Conservation (phyloP, 2,888 invertebrate genomes). For the Metopia argyrocephala region DNA sequence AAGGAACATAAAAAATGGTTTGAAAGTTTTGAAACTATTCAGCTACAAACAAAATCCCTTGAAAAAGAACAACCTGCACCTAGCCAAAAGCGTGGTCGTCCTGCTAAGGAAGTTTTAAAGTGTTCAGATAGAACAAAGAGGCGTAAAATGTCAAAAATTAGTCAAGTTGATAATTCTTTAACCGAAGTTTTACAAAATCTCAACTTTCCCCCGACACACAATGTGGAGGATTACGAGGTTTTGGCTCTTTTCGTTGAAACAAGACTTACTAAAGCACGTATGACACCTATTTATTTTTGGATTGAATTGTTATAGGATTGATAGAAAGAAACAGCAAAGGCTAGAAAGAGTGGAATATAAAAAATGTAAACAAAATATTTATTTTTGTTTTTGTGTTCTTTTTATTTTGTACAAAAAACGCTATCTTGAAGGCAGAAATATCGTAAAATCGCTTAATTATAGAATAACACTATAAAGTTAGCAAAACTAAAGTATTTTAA, state of each 20-base stretch:
- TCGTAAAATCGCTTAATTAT: no score
- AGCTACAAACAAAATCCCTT: slow-evolving; percentile 22
- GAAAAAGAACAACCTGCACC: slow-evolving; percentile 15
- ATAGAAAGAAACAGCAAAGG: no score
- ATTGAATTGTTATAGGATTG: no score
- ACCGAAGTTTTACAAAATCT: slow-evolving; percentile 22
- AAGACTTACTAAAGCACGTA: slow-evolving; percentile 25
- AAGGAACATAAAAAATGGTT: slow-evolving; percentile 6
- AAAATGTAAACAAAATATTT: no score
- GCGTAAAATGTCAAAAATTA: neutral
- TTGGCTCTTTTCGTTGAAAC: slow-evolving; percentile 36
- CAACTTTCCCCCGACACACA: slow-evolving; percentile 22
- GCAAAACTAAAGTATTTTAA: no score
- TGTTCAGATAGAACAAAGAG: slow-evolving; percentile 13
- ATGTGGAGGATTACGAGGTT: slow-evolving; percentile 32
- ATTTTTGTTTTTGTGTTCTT: no score
- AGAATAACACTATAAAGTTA: no score
- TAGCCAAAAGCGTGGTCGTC: slow-evolving; percentile 20
- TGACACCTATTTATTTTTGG: no score
- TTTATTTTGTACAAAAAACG: no score
- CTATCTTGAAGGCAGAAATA: no score
- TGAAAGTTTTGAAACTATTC: slow-evolving; percentile 5
- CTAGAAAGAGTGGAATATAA: no score
- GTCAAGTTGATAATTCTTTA: neutral
- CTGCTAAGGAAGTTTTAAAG: slow-evolving; percentile 2